These are phyloP conservation scores for Danio albolineatus DNA, from an alignment of 2,797 vertebrate species.

Conservation along the genomic window DNA sequence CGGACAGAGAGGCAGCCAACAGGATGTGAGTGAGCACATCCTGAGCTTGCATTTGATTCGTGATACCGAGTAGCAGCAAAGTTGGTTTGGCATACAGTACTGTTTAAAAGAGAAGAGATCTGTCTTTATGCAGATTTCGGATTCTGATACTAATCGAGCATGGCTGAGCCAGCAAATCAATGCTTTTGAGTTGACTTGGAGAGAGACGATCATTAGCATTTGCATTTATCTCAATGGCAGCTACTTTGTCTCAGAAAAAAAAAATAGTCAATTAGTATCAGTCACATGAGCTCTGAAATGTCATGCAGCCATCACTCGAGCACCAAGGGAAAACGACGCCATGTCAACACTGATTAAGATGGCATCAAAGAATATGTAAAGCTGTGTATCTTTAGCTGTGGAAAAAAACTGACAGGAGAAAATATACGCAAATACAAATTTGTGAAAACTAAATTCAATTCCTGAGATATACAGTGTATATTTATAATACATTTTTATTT, in stretches of 20 bases:
- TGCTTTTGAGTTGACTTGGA: background rate
- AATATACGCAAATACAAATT: background rate
- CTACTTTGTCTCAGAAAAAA: background rate
- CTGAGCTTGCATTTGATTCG: slow-evolving; percentile 15
- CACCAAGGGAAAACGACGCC: background rate
- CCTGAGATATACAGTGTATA: no score
- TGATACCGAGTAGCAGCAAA: slow-evolving; percentile 5
- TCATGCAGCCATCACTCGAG: background rate
- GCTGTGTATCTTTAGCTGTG: background rate
- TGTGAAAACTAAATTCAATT: no score
- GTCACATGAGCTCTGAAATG: background rate
- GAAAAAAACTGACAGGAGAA: background rate
- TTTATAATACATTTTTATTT: no score
- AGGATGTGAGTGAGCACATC: slow-evolving; percentile 15
- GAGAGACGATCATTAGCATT: background rate
- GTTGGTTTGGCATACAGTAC: background rate
- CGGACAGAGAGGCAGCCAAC: background rate
- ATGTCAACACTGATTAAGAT: background rate
- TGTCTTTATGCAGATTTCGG: background rate
- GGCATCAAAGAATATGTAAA: background rate
- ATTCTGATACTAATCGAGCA: slow-evolving; percentile 17
- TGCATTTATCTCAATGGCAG: background rate
- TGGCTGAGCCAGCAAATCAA: slow-evolving; percentile 1
- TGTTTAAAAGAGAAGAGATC: background rate
- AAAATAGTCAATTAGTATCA: no score